Conservation (phyloP, 2,888 invertebrate genomes). For the Stictocephala bisonia region DNA sequence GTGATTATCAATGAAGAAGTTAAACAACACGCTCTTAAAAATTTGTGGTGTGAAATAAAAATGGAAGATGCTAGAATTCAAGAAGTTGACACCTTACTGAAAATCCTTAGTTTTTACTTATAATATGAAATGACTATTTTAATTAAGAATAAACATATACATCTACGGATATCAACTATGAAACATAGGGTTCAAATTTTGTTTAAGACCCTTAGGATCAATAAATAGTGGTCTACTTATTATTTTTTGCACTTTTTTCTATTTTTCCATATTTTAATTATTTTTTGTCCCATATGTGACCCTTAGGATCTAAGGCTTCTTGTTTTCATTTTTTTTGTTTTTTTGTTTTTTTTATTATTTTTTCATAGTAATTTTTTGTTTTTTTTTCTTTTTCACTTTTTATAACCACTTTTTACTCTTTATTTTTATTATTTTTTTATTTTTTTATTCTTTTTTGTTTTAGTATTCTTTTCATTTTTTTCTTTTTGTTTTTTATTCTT, state of each 20-base stretch:
- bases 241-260: constrained; percentile 14
- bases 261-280: neutral
- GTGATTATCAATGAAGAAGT: too few species aligned
- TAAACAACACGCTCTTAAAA: too few species aligned
- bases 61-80: too few species aligned
- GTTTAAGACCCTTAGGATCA: too few species aligned
- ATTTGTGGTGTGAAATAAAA: too few species aligned
- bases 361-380: neutral
- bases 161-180: too few species aligned
- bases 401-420: neutral
- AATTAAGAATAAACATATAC: too few species aligned
- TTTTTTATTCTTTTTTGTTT: neutral
- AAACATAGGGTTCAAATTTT: too few species aligned
- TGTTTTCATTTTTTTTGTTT: neutral
- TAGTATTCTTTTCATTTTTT: neutral
- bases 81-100: too few species aligned
- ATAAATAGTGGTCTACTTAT: constrained; percentile 1
- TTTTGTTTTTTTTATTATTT: neutral
- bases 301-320: neutral
- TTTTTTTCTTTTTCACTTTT: neutral
- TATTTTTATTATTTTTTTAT: neutral
- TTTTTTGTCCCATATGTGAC: neutral
- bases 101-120: too few species aligned
- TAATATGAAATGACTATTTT: too few species aligned
- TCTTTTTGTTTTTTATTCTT: neutral